These are phyloP conservation scores for Rhadinocentrus ornatus DNA, from an alignment of 2,797 vertebrate species.

Conservation along the genomic window DNA sequence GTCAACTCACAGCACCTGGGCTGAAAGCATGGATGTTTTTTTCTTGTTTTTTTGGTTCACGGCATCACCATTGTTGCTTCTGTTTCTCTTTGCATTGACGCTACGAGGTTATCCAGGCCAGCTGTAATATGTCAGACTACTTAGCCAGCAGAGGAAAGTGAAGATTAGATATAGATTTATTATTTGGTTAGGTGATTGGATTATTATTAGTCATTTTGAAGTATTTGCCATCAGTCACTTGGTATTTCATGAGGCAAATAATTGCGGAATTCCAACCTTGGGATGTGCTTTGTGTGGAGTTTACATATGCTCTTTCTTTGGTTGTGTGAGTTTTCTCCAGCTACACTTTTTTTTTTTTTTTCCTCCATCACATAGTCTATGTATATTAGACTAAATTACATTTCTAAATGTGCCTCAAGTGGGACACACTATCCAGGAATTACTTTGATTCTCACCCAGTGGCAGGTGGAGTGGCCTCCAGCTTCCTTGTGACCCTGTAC, in stretches of 20 bases:
- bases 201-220: constrained; percentile 1
- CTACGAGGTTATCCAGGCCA: constrained; percentile 4
- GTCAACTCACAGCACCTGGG: constrained; percentile 53
- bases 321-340: not conserved
- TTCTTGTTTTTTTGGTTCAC: constrained; percentile 11
- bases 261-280: not conserved
- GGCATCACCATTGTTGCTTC: constrained; percentile 1
- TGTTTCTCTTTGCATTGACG: constrained; percentile 1
- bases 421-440: not conserved
- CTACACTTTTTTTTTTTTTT: not conserved
- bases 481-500: not conserved
- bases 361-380: not conserved
- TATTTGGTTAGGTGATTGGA: not conserved
- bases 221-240: not conserved
- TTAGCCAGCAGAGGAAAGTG: not conserved
- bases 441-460: not conserved
- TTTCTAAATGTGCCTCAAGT: not conserved
- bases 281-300: not conserved
- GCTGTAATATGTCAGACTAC: not conserved
- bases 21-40: constrained; percentile 25
- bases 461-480: not conserved
- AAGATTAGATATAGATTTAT: constrained; percentile 7
- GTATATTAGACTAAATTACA: not conserved
- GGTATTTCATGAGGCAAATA: not conserved
- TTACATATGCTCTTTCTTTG: not conserved